phyloP scores from a whole-genome alignment of 2,888 invertebrate genomes.

The Ephialtes manifestator region DNA sequence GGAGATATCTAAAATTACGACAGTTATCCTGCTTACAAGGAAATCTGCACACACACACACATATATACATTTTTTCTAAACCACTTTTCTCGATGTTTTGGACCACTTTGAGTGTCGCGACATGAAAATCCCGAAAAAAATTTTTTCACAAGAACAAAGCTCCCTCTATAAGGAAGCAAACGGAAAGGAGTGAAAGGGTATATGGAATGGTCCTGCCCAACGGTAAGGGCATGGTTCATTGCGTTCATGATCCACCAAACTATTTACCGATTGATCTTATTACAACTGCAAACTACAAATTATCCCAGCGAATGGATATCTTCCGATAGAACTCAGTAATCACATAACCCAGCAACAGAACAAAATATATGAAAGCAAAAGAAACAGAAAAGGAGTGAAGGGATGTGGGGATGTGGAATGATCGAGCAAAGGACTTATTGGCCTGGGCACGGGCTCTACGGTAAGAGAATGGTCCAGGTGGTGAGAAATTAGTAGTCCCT shows the following conservation, averaged over 20 bases:
- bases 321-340: neutral
- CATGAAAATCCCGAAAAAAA: too few relatives aligned
- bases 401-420: slow-evolving; percentile 54
- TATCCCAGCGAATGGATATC: neutral
- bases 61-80: too few relatives aligned
- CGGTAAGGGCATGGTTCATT: too few relatives aligned
- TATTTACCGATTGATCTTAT: neutral
- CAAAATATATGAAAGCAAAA: slow-evolving; percentile 5
- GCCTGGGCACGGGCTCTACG: slow-evolving; percentile 64
- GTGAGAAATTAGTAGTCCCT: slow-evolving; percentile 82
- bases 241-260: neutral
- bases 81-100: too few relatives aligned
- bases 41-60: too few relatives aligned
- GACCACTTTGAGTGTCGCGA: too few relatives aligned
- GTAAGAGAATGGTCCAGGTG: slow-evolving; percentile 82
- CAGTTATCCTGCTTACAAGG: too few relatives aligned
- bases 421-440: slow-evolving; percentile 69
- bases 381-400: slow-evolving; percentile 23
- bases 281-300: neutral
- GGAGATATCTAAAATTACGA: too few relatives aligned
- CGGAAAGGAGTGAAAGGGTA: too few relatives aligned
- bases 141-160: too few relatives aligned
- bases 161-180: too few relatives aligned
- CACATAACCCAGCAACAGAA: neutral
- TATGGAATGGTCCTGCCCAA: too few relatives aligned